phyloP scores from a whole-genome alignment of 2,797 vertebrate genomes.

The Aphelocoma californica region DNA sequence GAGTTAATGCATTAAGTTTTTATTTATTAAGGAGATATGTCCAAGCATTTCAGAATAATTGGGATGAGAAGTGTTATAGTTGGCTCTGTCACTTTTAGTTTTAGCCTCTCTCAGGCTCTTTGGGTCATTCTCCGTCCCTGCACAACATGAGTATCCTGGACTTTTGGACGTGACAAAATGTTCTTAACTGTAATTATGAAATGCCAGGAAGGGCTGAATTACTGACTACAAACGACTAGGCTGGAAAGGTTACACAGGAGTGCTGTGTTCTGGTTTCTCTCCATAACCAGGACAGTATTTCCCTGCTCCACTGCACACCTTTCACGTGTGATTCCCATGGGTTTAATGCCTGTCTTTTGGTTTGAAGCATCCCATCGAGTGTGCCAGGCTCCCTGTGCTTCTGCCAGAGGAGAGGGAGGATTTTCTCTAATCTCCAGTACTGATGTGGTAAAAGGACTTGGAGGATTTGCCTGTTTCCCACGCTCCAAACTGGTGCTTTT shows the following conservation, averaged over 20 bases:
- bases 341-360: background rate
- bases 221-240: background rate
- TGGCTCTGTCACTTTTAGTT: background rate
- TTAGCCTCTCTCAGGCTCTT: background rate
- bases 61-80: background rate
- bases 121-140: background rate
- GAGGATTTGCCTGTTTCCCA: background rate
- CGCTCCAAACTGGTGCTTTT: background rate
- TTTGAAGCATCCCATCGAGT: background rate
- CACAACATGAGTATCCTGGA: background rate
- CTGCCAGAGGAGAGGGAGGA: background rate
- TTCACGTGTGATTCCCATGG: background rate
- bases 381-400: background rate
- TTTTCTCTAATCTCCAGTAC: background rate
- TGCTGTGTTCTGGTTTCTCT: background rate
- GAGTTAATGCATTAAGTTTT: background rate
- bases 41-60: background rate
- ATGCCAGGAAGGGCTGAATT: background rate
- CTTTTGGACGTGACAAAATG: background rate
- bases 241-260: background rate
- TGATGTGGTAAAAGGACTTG: background rate
- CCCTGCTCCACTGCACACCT: background rate
- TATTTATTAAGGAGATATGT: background rate
- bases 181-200: constrained; percentile 6
- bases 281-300: background rate